Base-by-base conservation (phyloP, 2,797 vertebrate species). In the Chelidonichthys spinosus region DNA sequence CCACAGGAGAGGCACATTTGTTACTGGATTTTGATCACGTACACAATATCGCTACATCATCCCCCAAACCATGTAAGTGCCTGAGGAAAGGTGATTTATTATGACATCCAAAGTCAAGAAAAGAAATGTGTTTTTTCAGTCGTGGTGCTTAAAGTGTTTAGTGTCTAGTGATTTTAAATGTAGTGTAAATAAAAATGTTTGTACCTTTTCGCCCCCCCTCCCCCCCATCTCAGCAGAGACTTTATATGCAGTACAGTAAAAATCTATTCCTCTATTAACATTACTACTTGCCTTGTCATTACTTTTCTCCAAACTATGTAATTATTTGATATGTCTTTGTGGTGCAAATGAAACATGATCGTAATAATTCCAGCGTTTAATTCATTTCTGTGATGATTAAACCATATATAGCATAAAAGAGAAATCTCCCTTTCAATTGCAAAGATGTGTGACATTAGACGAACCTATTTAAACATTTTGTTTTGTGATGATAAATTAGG, bases 241-340 rank as follows among this genome's bases (percentile, higher is more conserved):
- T 72, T 69, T 39, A n/a, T 6, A 69, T 40, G 42, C 4, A 35
- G 9, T 36, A 6, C 25, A 40, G 2, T 58, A 6, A 44, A 25
- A 40, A 39, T 78, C 25, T 62, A 15, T 37, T 63, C 35, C 17
- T 17, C 49, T 18, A 55, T 43, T 8, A 46, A 67, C 70, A 71
- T 70, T n/a, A 46, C 50, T 58, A 67, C 17, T 63, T 49, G 17
- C 8, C 17, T 68, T 62, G 0, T 60, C 52, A 47, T 74, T 76
- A 49, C 43, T 75, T 80, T 62, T 77, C 46, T 37, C 40, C 44
- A 77, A 62, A 85, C 50, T 75, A 67, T 71, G 63, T 76, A 50
- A 85, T 90, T 81, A 87, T 85, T 78, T 79, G 66, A 79, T 74
- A 74, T 56, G 59, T 73, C 82, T 82, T 77, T 85, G 63, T 63